These are phyloP conservation scores for Pygmarrhopalites habei DNA, from an alignment of 1,140 invertebrate genomes.

Conservation along the genomic window DNA sequence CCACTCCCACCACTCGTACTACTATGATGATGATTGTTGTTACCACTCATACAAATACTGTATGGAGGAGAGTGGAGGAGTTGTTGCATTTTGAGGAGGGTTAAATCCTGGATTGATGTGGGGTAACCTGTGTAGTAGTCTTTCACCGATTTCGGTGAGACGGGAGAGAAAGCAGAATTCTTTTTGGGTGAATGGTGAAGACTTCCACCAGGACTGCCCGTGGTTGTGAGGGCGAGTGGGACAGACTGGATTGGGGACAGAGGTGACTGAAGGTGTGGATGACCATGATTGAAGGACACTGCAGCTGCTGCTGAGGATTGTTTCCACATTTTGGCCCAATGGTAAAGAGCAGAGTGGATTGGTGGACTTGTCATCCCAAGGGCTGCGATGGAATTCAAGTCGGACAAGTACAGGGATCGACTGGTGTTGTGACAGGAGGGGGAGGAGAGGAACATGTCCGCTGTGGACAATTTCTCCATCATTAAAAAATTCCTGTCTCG, in stretches of 20 bases:
- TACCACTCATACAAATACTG: not conserved
- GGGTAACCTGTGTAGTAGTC: not conserved
- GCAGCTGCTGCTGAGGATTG: not conserved
- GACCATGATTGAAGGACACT: not conserved
- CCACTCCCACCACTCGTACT: not conserved
- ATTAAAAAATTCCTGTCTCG: not conserved
- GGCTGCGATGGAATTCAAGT: conserved; percentile 18
- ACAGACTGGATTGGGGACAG: conserved; percentile 18
- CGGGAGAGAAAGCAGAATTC: conserved; percentile 30
- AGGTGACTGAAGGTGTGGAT: not conserved
- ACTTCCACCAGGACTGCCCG: not conserved
- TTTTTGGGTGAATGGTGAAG: not conserved
- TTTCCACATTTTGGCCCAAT: conserved; percentile 36
- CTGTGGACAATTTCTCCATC: conserved; percentile 27
- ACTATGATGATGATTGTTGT: too few relatives aligned
- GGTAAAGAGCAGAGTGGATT: conserved; percentile 25
- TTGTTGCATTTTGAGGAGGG: conserved; percentile 32
- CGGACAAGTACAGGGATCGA: conserved; percentile 25
- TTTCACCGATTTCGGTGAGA: conserved; percentile 25
- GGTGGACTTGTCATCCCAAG: conserved; percentile 7
- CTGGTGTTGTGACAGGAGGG: not conserved
- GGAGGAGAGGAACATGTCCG: conserved; percentile 22
- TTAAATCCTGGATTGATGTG: conserved; percentile 17
- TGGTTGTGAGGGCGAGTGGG: conserved; percentile 19
- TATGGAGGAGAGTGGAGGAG: conserved; percentile 24